These are phyloP conservation scores for Lophotriccus pileatus DNA, from an alignment of 2,797 vertebrate species.

Conservation along the genomic window DNA sequence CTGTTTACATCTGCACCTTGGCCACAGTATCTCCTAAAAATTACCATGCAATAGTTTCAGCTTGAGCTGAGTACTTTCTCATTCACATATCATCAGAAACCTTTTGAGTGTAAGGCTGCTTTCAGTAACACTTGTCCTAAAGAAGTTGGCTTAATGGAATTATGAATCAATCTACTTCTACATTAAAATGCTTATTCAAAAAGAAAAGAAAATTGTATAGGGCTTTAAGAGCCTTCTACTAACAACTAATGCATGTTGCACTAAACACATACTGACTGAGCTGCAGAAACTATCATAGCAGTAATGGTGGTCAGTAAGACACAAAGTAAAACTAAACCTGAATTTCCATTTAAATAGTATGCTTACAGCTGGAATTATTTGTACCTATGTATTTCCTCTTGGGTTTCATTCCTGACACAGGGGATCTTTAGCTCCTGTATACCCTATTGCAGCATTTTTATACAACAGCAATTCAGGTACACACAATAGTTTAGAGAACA, in stretches of 20 bases:
- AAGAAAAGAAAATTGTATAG: neutral
- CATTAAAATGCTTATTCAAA: neutral
- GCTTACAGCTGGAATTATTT: constrained; percentile 56
- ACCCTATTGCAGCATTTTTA: constrained; percentile 49
- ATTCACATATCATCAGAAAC: neutral
- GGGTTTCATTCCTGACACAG: constrained; percentile 45
- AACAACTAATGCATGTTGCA: neutral
- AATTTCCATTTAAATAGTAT: constrained; percentile 74
- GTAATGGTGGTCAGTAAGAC: constrained; percentile 16
- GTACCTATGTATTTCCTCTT: constrained; percentile 54
- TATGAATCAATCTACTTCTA: neutral
- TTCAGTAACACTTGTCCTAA: neutral
- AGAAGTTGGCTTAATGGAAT: neutral
- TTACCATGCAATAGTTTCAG: neutral
- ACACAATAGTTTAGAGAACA: constrained; percentile 34
- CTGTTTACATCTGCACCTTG: neutral
- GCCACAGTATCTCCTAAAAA: neutral
- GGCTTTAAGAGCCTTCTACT: neutral
- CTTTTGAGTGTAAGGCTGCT: neutral
- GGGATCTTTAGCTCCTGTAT: constrained; percentile 56
- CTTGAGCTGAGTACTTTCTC: neutral
- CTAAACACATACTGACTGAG: neutral
- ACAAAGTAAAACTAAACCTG: constrained; percentile 33
- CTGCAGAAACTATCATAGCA: neutral
- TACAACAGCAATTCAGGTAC: constrained; percentile 53